Evolutionary conservation across 2,113 vertebrate species (phyloP).

Genomic region (Rhizomys pruinosus): DNA sequence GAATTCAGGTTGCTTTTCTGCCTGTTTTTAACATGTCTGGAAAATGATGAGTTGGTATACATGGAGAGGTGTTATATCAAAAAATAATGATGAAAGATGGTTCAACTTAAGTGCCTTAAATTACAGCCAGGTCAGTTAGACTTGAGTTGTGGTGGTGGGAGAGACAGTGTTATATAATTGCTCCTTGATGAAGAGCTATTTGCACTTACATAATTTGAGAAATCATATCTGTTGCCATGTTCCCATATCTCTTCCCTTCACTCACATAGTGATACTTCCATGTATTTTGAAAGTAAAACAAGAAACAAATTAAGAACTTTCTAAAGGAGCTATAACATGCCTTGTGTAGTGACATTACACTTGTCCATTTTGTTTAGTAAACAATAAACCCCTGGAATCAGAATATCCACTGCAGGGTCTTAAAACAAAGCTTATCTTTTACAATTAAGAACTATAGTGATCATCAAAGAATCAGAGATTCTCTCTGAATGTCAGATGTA

Average conservation of each 20-base stretch:
- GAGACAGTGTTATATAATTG: constrained; percentile 81
- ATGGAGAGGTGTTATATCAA: constrained; percentile 68
- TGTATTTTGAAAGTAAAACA: constrained; percentile 71
- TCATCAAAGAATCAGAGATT: constrained; percentile 75
- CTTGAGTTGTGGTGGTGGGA: constrained; percentile 79
- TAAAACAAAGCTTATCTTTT: constrained; percentile 86
- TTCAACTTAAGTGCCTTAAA: constrained; percentile 75
- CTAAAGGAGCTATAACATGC: constrained; percentile 77
- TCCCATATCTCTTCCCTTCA: constrained; percentile 63
- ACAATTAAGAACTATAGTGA: constrained; percentile 81
- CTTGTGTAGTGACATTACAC: constrained; percentile 82
- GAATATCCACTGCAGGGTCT: constrained; percentile 81
- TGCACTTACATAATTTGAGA: constrained; percentile 81
- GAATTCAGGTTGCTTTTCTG: constrained; percentile 60
- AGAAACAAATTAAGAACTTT: constrained; percentile 85
- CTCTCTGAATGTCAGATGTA: constrained; percentile 76
- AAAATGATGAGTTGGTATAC: constrained; percentile 66
- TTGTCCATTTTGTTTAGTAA: constrained; percentile 83
- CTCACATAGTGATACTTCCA: constrained; percentile 76
- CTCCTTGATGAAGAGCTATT: constrained; percentile 81
- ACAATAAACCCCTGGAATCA: constrained; percentile 86
- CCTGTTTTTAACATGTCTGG: constrained; percentile 62
- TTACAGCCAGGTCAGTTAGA: constrained; percentile 81
- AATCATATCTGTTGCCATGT: constrained; percentile 75
- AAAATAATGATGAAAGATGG: constrained; percentile 69